These are phyloP conservation scores for Aphodius granarius DNA, from an alignment of 2,888 invertebrate species.

Conservation along the genomic window DNA sequence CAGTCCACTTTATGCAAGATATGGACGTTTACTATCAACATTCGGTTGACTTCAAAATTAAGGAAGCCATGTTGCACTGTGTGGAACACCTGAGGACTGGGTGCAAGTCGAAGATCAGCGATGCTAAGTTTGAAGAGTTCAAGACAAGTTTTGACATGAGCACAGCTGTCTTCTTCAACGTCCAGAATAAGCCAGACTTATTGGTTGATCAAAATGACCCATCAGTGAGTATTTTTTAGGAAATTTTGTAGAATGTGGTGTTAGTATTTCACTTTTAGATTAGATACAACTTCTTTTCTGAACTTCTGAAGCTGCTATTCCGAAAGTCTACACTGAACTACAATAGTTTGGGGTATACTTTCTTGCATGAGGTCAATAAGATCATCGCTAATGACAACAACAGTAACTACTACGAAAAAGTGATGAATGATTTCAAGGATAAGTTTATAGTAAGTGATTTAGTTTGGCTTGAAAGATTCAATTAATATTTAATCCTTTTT, in stretches of 20 bases:
- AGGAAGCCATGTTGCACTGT: conserved; percentile 8
- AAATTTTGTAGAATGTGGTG: not conserved
- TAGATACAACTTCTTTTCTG: conserved; percentile 40
- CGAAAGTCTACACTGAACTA: conserved; percentile 53
- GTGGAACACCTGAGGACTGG: conserved; percentile 1
- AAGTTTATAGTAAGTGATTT: conserved; percentile 51
- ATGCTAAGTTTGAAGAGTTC: conserved; percentile 1
- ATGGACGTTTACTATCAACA: not conserved
- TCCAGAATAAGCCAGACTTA: not conserved
- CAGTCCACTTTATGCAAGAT: conserved; percentile 16
- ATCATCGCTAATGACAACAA: conserved; percentile 49
- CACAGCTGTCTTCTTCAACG: not conserved
- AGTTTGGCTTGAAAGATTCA: not conserved
- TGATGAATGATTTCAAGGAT: conserved; percentile 46
- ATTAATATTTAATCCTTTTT: conserved; percentile 30
- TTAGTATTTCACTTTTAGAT: conserved; percentile 42
- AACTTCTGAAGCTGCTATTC: conserved; percentile 32
- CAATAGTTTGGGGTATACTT: conserved; percentile 56
- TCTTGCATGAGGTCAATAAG: conserved; percentile 51
- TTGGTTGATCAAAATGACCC: conserved; percentile 28
- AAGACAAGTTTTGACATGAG: not conserved
- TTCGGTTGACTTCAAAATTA: conserved; percentile 14
- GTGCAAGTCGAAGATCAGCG: not conserved
- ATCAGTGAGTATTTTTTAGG: conserved; percentile 16
- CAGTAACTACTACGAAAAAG: conserved; percentile 45